Conservation (phyloP, 2,113 vertebrate genomes). For the Psittacara wagleri region DNA sequence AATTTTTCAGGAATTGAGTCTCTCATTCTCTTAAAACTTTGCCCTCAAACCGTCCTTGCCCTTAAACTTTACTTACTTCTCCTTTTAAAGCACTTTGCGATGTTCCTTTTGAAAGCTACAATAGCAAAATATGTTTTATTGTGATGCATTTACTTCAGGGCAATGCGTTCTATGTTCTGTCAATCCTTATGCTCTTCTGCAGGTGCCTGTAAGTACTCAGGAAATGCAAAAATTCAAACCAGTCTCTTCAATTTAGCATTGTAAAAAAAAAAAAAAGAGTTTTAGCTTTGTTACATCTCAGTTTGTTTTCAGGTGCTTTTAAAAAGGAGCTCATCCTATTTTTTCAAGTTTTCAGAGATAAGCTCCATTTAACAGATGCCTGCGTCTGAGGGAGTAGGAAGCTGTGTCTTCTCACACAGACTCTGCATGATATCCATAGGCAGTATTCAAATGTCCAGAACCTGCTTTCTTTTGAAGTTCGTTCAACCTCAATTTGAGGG, state of each 20-base stretch:
- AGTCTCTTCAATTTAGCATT: constrained; percentile 15
- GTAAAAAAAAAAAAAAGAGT: neutral
- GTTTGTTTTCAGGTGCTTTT: neutral
- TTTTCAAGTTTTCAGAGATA: neutral
- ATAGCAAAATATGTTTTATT: neutral
- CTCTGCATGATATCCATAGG: fast-evolving
- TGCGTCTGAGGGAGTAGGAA: neutral
- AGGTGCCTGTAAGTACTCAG: neutral
- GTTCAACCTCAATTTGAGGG: neutral
- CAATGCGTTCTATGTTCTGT: neutral
- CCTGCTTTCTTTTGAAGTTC: neutral
- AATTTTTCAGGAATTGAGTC: neutral
- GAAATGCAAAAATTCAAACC: neutral
- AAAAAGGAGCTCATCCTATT: neutral
- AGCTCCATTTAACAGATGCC: neutral
- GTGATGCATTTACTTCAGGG: neutral
- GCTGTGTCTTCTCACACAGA: neutral
- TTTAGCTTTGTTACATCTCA: neutral
- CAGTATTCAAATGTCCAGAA: neutral
- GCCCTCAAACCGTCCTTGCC: neutral
- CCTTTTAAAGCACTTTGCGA: neutral
- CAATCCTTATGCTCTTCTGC: constrained; percentile 4
- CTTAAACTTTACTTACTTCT: neutral
- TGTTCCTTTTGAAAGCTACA: neutral
- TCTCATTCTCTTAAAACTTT: neutral